Evolutionary conservation across 2,113 vertebrate genomes (phyloP), one percentile per base, ranked within the genome.

Genomic region (Hippopotamus amphibius): DNA sequence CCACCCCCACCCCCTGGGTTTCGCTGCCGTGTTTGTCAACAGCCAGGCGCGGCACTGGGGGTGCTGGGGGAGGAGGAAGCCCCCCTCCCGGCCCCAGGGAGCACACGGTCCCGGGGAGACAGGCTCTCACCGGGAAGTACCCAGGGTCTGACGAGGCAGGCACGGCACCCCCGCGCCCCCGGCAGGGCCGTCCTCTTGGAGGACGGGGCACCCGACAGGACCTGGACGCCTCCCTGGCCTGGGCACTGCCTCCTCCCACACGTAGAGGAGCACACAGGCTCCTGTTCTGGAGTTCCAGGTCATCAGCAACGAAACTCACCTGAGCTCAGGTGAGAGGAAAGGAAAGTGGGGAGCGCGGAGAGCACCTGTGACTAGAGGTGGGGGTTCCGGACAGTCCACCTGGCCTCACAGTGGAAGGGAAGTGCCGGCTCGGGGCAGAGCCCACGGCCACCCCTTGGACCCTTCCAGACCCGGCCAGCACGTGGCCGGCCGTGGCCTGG

Each of bases 101-200:
- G 55, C 55, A 2, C 55, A 6, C 21, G 19, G 46, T 30, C 26
- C 43, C 43, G 13, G 48, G 72, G 28, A 76, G 74, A 53, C 28
- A 55, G 19, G 76, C 33, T 55, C 33, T 2, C 50, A 13, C 1
- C 0, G 6, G 11, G 50, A 79, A 22, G 76, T 33, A 3, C 33
- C 59, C 50, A 1, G 9, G 48, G 74, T 22, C 48, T 55, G 30
- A 55, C 0, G 0, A 0, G 6, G 33, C 76, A 55, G 30, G 17
- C 19, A 24, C 50, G 0, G 0, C 50, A 22, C 14, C 50, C 11
- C 0, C 53, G 59, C 22, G 50, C 19, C 50, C 76, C 2, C 55
- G 7, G 0, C 30, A 33, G 30, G n/a, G 30, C 19, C 37, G 37
- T 37, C 37, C 37, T 37, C 37, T 37, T 37, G 3, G 19, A 50